These are phyloP conservation scores for Periparus ater DNA, from an alignment of 2,797 vertebrate genomes.

Conservation along the genomic window DNA sequence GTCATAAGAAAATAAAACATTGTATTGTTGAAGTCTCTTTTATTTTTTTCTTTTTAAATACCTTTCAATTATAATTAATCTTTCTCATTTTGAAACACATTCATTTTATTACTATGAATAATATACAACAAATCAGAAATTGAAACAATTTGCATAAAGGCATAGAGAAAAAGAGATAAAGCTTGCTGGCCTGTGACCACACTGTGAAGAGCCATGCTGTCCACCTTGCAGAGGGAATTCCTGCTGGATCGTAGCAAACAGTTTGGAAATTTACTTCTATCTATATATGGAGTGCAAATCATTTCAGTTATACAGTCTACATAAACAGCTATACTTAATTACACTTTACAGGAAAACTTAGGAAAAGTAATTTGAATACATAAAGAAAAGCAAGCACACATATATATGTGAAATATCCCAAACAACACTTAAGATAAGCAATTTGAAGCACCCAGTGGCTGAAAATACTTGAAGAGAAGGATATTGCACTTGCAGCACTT, in stretches of 20 bases:
- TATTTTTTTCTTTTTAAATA: background rate
- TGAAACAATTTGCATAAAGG: background rate
- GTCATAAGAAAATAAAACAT: background rate
- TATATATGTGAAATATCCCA: background rate
- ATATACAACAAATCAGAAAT: background rate
- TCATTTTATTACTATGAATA: background rate
- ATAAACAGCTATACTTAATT: background rate
- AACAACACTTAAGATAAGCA: background rate
- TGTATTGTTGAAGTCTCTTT: background rate
- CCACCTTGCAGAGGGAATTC: background rate
- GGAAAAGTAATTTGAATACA: background rate
- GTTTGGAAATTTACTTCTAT: background rate
- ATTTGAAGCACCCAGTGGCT: constrained; percentile 60
- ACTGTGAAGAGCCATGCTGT: background rate
- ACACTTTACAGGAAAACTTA: background rate
- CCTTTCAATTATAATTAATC: background rate
- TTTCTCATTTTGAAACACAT: background rate
- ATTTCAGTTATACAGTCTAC: background rate
- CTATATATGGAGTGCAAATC: background rate
- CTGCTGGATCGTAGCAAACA: background rate
- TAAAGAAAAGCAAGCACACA: background rate
- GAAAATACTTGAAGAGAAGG: constrained; percentile 62
- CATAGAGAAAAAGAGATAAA: background rate
- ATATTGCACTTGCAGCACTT: constrained; percentile 69
- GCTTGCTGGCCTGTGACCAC: accelerated